A percentile compares a stretch with the other conserved stretches of the same genome.
Evolutionary conservation across 2,797 vertebrate species (phyloP).

Genomic region (Sus cebifrons): DNA sequence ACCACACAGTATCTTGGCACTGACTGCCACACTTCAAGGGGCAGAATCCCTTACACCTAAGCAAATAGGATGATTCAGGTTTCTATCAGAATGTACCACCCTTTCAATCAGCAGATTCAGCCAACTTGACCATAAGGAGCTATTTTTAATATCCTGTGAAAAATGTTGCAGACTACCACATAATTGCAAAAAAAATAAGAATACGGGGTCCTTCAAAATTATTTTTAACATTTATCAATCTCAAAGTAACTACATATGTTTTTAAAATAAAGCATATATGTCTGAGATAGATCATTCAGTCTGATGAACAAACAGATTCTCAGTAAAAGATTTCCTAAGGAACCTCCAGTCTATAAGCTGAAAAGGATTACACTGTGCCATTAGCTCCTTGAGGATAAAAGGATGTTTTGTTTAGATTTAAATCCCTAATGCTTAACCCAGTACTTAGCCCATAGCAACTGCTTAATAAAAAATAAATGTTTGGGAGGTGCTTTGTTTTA

Average conservation of each 20-base stretch:
- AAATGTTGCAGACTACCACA: not conserved
- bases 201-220: not conserved
- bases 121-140: not conserved
- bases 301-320: not conserved
- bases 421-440: not conserved
- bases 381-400: not conserved
- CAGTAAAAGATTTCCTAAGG: not conserved
- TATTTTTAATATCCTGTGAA: constrained; percentile 32
- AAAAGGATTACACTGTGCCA: not conserved
- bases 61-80: not conserved
- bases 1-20: not conserved
- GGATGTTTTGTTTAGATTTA: constrained; percentile 22
- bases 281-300: constrained; percentile 22
- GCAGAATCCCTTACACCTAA: not conserved
- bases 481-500: not conserved
- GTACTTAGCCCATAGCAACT: not conserved
- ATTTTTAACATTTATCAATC: constrained; percentile 58
- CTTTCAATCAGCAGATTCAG: not conserved
- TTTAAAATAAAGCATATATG: constrained; percentile 2
- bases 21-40: not conserved
- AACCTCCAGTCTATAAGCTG: not conserved
- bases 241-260: constrained; percentile 6
- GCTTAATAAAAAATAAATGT: not conserved
- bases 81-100: not conserved
- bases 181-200: constrained; percentile 6